These are phyloP conservation scores for Sarcophaga peregrina DNA, from an alignment of 1,140 invertebrate species.

Conservation along the genomic window DNA sequence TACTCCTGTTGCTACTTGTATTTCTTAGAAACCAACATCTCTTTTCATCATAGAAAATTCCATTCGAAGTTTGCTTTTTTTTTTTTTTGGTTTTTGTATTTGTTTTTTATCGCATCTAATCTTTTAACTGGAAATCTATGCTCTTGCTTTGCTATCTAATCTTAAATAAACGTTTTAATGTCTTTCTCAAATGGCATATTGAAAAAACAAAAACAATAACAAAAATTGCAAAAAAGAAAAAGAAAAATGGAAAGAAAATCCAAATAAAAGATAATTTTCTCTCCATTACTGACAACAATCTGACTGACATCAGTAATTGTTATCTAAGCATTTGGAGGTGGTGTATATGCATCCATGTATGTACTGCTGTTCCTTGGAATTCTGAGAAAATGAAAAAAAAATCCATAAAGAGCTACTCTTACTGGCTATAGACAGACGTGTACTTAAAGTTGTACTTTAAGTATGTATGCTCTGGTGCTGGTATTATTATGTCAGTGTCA, in stretches of 20 bases:
- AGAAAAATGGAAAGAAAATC: not conserved
- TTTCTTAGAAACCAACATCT: too few relatives aligned
- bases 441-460: not conserved
- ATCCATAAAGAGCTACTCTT: too few relatives aligned
- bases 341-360: too few relatives aligned
- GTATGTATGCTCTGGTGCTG: not conserved
- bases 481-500: constrained; percentile 8
- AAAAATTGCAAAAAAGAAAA: too few relatives aligned
- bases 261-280: not conserved
- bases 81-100: not conserved
- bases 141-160: not conserved
- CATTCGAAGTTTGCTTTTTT: too few relatives aligned
- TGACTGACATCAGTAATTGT: not conserved
- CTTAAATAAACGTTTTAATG: not conserved
- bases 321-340: not conserved
- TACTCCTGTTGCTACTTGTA: too few relatives aligned
- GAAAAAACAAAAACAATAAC: too few relatives aligned
- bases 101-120: not conserved
- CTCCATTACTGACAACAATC: not conserved
- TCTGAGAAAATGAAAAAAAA: not conserved
- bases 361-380: constrained; percentile 10
- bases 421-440: too few relatives aligned
- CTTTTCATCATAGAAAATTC: too few relatives aligned
- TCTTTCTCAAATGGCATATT: too few relatives aligned
- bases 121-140: not conserved